phyloP scores from a whole-genome alignment of 2,888 invertebrate species.

The Melanargia galathea region DNA sequence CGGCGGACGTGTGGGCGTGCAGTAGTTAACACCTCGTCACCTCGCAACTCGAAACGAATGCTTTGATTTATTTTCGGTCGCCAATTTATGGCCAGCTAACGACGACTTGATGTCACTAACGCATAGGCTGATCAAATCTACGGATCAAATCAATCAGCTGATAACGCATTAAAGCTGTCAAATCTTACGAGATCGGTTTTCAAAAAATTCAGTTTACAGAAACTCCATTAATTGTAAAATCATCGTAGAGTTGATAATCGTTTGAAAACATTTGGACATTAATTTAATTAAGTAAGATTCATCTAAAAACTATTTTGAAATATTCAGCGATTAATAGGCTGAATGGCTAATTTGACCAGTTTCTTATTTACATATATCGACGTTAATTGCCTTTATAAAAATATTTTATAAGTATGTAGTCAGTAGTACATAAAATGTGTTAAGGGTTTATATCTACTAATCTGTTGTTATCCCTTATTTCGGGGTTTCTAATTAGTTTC shows the following conservation, averaged over 20 bases:
- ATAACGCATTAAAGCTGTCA: no score
- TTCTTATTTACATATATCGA: slow-evolving; percentile 1
- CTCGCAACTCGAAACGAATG: slow-evolving; percentile 50
- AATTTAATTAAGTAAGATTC: not conserved
- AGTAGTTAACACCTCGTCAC: slow-evolving; percentile 57
- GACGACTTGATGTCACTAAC: not conserved
- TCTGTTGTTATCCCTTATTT: not conserved
- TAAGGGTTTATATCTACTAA: not conserved
- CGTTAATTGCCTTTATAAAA: not conserved
- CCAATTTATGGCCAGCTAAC: slow-evolving; percentile 58
- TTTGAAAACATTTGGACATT: not conserved
- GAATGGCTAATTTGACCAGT: not conserved
- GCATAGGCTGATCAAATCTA: not conserved
- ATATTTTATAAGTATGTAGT: not conserved
- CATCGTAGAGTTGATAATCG: not conserved
- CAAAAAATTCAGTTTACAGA: not conserved
- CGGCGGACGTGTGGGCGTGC: slow-evolving; percentile 41
- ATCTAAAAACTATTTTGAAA: not conserved
- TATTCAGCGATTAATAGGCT: not conserved
- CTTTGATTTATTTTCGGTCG: slow-evolving; percentile 63
- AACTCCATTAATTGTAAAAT: not conserved
- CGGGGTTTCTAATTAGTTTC: not conserved
- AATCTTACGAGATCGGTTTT: no score
- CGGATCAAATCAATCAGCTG: no score
- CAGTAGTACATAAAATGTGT: not conserved